Conservation (phyloP, 2,797 vertebrate species). For the Urocyon cinereoargenteus region DNA sequence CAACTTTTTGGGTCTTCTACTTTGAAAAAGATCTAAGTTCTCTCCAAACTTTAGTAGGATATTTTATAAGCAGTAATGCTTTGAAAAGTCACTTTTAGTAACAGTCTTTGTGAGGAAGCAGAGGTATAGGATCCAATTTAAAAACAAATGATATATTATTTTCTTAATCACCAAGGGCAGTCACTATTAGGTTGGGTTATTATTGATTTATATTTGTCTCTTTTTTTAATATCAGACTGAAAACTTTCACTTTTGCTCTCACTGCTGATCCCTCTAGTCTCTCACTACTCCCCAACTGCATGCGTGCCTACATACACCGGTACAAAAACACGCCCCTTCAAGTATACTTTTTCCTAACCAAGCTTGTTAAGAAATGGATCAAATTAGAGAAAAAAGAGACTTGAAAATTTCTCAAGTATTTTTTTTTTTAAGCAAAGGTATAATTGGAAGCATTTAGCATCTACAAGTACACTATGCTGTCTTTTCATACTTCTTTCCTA, state of each 20-base stretch:
- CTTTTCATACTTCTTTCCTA: slow-evolving; percentile 7
- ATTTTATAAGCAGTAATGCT: not conserved
- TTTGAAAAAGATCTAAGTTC: not conserved
- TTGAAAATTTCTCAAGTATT: not conserved
- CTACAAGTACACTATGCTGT: not conserved
- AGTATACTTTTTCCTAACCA: not conserved
- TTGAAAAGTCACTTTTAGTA: slow-evolving; percentile 8
- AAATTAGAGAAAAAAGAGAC: not conserved
- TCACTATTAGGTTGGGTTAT: not conserved
- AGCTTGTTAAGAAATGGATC: not conserved
- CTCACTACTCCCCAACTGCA: not conserved
- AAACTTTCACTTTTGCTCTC: not conserved
- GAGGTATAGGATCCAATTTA: not conserved
- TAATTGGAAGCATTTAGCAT: slow-evolving; percentile 36
- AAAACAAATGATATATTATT: not conserved
- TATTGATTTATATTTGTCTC: not conserved
- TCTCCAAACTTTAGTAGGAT: not conserved
- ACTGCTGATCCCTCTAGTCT: not conserved
- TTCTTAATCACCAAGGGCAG: not conserved
- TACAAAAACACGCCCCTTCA: not conserved
- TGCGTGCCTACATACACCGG: not conserved
- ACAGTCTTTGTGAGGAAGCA: not conserved
- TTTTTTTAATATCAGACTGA: not conserved
- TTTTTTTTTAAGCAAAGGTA: not conserved
- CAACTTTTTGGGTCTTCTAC: not conserved